Percentiles rank a stretch among this genome's conserved stretches.
These are phyloP conservation scores for Nymphalis urticae DNA, from an alignment of 2,888 invertebrate species.

Conservation along the genomic window DNA sequence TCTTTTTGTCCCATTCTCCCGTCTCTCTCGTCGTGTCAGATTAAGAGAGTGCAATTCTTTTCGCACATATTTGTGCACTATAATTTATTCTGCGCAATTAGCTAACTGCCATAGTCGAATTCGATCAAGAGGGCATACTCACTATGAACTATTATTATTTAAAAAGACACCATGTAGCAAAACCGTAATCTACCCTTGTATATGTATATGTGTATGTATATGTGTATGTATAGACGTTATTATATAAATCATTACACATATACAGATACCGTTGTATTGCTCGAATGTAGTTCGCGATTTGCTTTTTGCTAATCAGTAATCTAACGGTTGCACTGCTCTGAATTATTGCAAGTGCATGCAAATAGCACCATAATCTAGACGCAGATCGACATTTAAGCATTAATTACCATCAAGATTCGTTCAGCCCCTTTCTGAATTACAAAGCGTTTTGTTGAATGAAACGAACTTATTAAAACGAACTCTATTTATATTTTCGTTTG, in stretches of 20 bases:
- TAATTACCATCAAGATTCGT: conserved; percentile 68
- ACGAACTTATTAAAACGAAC: too few relatives aligned
- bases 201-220: too few relatives aligned
- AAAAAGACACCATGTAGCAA: too few relatives aligned
- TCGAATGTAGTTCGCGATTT: background rate
- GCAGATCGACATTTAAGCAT: conserved; percentile 60
- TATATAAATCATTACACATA: background rate
- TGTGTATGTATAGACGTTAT: background rate
- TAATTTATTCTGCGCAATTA: too few relatives aligned
- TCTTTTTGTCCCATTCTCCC: too few relatives aligned
- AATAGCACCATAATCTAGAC: conserved; percentile 66
- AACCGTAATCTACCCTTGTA: too few relatives aligned
- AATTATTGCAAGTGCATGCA: conserved; percentile 66
- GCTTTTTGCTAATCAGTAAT: conserved; percentile 67
- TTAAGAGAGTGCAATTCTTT: too few relatives aligned
- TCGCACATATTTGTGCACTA: too few relatives aligned
- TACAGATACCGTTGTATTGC: background rate
- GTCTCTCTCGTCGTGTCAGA: too few relatives aligned
- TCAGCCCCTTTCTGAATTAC: conserved; percentile 18
- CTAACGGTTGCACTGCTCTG: conserved; percentile 50
- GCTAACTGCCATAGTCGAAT: too few relatives aligned
- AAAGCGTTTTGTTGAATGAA: conserved; percentile 11
- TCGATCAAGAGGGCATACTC: too few relatives aligned
- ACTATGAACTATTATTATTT: too few relatives aligned
- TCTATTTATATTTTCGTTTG: background rate